Base-by-base conservation (phyloP, 2,888 invertebrate species). In the Ichneumon xanthorius region DNA sequence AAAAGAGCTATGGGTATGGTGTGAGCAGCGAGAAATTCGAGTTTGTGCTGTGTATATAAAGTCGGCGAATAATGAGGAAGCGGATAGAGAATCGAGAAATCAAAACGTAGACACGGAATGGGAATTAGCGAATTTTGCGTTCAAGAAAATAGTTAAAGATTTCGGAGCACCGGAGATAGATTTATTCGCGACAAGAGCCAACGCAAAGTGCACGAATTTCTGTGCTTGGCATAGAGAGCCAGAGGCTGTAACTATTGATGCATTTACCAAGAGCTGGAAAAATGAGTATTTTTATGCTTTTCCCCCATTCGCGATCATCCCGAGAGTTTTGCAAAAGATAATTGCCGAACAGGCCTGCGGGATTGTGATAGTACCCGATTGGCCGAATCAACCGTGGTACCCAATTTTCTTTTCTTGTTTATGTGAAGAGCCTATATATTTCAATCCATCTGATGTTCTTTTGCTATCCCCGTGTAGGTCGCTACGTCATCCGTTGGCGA, bases 281-380 rank as follows among this genome's bases (percentile, higher is more conserved):
- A 33, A 80, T 14, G 30, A 40, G 11, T 82, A 40, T 58, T 87
- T 87, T 71, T 89, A 89, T 73, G 88, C 87, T 2, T 89, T 88
- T 58, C 88, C 89, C 11, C 86, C 85, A 0, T 90, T 90, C 63
- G 70, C 86, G 3, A 45, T 89, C 19, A 87, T 88, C 33, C 22
- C 83, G 2, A 88, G 67, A 81, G 63, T 65, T 2, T 68, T 89
- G 37, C 80, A 80, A 45, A 88, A 87, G 82, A 87, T 80, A 65
- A 58, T 77, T 50, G 50, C 68, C 7, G 81, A 81, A 53, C 14
- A 58, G 48, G 67, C 84, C 1, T 58, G 61, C 30, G 84, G 80
- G 5, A 72, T 84, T 63, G 7, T 84, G 4, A n/a, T 84, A 40
- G 77, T 81, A 48, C 84, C 80, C 48, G 63, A 77, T 68, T 84